Percentiles rank a stretch among this genome's conserved stretches.
Conservation (phyloP, 1,140 invertebrate genomes). For the Danaus melanippus region DNA sequence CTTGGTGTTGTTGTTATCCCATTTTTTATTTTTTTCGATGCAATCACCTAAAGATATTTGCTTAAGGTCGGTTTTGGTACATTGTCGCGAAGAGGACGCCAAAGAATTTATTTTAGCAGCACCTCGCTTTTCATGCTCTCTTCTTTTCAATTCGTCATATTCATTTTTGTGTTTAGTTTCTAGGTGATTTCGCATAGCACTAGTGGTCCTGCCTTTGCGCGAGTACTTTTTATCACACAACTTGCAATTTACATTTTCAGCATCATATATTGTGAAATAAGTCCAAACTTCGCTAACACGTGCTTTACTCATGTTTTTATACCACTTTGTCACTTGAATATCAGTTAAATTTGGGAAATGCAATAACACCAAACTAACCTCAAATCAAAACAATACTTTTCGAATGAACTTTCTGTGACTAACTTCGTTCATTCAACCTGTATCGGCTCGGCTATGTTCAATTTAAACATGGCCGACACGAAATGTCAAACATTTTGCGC, state of each 20-base stretch:
- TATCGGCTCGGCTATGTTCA: conserved; percentile 17
- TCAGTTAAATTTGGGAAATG: conserved; percentile 23
- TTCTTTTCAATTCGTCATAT: conserved; percentile 15
- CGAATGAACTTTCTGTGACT: conserved; percentile 23
- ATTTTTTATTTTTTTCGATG: conserved; percentile 12
- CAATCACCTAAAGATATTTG: conserved; percentile 13
- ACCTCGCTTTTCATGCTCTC: conserved; percentile 11
- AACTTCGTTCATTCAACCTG: conserved; percentile 17
- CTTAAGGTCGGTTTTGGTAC: conserved; percentile 17
- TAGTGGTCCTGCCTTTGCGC: conserved; percentile 7
- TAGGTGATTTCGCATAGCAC: conserved; percentile 11
- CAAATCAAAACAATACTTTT: conserved; percentile 15
- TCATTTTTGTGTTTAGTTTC: conserved; percentile 13
- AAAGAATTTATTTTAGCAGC: conserved; percentile 9
- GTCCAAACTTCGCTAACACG: conserved; percentile 9
- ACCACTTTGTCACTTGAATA: conserved; percentile 16
- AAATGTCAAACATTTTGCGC: conserved; percentile 19
- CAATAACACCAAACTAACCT: conserved; percentile 17
- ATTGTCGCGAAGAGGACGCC: conserved; percentile 14
- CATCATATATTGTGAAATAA: conserved; percentile 8
- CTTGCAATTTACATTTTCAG: conserved; percentile 12
- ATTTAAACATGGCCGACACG: conserved; percentile 11
- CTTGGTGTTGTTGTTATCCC: conserved; percentile 15
- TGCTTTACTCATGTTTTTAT: conserved; percentile 25
- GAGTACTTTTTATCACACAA: conserved; percentile 15